Conservation (phyloP, 1,140 invertebrate genomes). For the Lepidostoma basale region DNA sequence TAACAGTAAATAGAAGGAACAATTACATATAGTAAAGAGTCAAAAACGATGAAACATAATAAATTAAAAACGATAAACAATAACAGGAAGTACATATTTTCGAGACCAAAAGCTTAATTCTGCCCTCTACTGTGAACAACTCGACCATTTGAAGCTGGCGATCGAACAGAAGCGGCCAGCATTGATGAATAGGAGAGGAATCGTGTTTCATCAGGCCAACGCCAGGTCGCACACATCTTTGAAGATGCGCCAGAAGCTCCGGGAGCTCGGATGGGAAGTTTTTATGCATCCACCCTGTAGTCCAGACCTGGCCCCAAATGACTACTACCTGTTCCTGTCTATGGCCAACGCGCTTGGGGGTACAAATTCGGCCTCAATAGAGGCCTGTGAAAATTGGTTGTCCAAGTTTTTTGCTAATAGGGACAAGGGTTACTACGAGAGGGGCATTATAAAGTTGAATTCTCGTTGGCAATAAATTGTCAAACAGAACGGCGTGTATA, state of each 20-base stretch:
- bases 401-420: slow-evolving; percentile 7
- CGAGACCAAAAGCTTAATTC: no score
- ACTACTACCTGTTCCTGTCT: slow-evolving; percentile 7
- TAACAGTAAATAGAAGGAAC: no score
- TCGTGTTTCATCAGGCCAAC: slow-evolving; percentile 1
- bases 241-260: slow-evolving; percentile 7
- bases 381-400: slow-evolving; percentile 8
- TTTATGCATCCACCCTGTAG: slow-evolving; percentile 4
- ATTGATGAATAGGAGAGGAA: slow-evolving; percentile 4
- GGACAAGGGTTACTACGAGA: background rate
- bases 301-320: background rate
- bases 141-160: slow-evolving; percentile 2
- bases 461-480: background rate
- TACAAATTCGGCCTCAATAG: slow-evolving; percentile 4
- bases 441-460: background rate
- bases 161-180: background rate
- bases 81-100: no score
- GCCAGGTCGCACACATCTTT: slow-evolving; percentile 10
- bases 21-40: no score
- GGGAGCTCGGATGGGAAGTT: slow-evolving; percentile 2
- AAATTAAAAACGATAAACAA: no score
- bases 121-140: slow-evolving; percentile 10
- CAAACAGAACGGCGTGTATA: background rate
- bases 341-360: slow-evolving; percentile 1
- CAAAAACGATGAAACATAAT: no score